Evolutionary conservation across 1,140 invertebrate species (phyloP).

Genomic region (Myzus persicae): DNA sequence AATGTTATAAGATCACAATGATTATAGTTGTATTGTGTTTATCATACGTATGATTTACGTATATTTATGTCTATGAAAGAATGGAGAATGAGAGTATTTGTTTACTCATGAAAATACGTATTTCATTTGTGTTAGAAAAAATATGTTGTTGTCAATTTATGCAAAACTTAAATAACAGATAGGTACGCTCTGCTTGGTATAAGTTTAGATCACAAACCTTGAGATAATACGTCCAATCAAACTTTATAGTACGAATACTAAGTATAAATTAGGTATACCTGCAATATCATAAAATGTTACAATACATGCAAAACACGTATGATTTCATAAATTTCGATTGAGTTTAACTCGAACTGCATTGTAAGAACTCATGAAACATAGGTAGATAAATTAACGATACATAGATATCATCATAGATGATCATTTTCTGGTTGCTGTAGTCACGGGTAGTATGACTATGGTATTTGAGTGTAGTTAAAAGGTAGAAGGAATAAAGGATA

Average conservation of each 20-base stretch:
- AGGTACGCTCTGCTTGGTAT: neutral
- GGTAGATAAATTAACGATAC: neutral
- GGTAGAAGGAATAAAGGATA: no score
- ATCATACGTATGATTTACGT: no score
- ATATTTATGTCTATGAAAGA: no score
- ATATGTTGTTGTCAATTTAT: neutral
- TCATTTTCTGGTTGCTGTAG: no score
- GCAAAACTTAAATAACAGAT: neutral
- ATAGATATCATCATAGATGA: neutral
- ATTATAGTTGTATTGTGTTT: no score
- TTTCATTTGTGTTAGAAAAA: no score
- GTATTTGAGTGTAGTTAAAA: no score
- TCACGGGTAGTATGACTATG: no score
- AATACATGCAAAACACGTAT: neutral
- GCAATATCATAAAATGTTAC: neutral
- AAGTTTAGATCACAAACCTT: neutral
- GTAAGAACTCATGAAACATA: neutral
- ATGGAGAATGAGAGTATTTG: no score
- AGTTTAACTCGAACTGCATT: neutral
- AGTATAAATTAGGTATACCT: neutral
- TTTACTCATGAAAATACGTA: no score
- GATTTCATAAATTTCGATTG: neutral
- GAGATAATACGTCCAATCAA: neutral
- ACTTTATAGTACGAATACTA: neutral
- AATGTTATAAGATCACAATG: no score